Base-by-base conservation (phyloP, 2,797 vertebrate species). In the Corythornis leucogaster region DNA sequence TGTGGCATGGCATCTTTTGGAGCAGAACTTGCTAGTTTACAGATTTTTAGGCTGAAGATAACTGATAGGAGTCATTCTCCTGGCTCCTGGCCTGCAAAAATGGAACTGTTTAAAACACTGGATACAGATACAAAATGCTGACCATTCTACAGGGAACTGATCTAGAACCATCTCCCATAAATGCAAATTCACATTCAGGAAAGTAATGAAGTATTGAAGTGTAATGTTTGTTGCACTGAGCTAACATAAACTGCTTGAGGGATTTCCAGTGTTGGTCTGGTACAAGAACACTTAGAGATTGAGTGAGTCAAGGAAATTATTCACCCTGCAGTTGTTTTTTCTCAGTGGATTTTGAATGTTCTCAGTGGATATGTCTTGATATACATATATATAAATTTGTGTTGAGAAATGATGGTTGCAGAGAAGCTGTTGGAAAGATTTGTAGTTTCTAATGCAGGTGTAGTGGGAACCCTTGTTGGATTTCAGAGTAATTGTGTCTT, bases 241-340 rank as follows among this genome's bases (percentile, higher is more conserved):
- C 46, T 80, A 26, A 2, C 50, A 6, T 25, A 28, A 16, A 11
- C 24, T 87, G 68, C 31, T 3, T 25, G 12, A 87, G 8, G 17
- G 86, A 57, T 92, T 85, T 91, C 20, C 42, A 22, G 2, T 53
- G 83, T 50, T 82, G 30, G 77, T 92, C 69, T 67, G n/a, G 30
- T 73, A 21, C 55, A 69, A 33, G 82, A 85, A 62, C 76, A 53
- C n/a, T 48, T 76, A 26, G 22, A 93, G 78, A 86, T 76, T 18
- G 54, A 51, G 77, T 90, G 70, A 53, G 16, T 45, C 16, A 15
- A 15, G 63, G 91, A 46, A 95, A 84, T 95, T 40, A 91, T 63
- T 95, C 63, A 86, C 89, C 10, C 76, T 35, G 18, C 8, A 58
- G 0, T 20, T 55, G 26, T 43, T 50, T 80, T 75, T 26, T 69